A percentile compares a stretch with the other conserved stretches of the same genome.
phyloP scores from a whole-genome alignment of 2,113 vertebrate species.

The Parus major region DNA sequence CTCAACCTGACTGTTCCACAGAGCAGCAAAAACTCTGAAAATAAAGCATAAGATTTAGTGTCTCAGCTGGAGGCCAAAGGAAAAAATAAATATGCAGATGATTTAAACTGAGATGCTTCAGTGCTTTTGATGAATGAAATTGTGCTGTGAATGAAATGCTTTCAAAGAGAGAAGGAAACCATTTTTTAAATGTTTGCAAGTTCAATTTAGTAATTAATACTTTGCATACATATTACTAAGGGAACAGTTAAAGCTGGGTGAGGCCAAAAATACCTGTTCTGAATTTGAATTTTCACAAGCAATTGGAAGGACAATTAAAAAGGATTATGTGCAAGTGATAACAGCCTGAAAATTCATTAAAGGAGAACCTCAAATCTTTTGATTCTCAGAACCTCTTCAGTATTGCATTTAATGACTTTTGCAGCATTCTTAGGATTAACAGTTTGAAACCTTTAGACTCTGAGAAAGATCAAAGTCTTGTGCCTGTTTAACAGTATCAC shows the following conservation, averaged over 20 bases:
- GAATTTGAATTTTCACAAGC: constrained; percentile 20
- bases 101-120: neutral
- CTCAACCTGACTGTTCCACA: neutral
- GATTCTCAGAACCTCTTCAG: neutral
- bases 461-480: neutral
- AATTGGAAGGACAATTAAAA: neutral
- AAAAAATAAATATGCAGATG: neutral
- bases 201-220: neutral
- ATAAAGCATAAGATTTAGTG: neutral
- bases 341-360: neutral
- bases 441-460: neutral
- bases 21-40: neutral
- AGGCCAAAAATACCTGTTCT: constrained; percentile 2
- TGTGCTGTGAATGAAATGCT: neutral
- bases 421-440: neutral
- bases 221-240: neutral
- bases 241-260: neutral
- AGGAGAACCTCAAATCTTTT: neutral
- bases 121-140: neutral
- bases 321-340: neutral
- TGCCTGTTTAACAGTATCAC: neutral
- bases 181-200: neutral
- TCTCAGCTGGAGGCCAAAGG: neutral
- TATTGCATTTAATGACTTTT: neutral
- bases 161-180: neutral